A percentile compares a stretch with the other conserved stretches of the same genome.
Evolutionary conservation across 2,113 vertebrate species (phyloP).

Genomic region (Diphyllodes magnificus): DNA sequence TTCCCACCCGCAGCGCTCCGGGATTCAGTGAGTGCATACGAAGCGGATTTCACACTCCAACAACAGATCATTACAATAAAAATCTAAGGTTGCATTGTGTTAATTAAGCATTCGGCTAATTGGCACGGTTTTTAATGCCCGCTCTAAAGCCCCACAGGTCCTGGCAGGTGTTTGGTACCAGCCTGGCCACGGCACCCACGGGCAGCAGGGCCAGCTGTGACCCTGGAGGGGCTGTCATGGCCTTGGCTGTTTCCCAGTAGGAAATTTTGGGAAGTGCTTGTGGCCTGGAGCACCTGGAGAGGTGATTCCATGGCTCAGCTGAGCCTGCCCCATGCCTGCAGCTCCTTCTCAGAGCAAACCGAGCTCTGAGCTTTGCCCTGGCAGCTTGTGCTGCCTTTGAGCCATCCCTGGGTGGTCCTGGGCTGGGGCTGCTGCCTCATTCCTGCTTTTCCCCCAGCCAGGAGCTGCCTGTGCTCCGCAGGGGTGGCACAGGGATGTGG

Average conservation of each 20-base stretch:
- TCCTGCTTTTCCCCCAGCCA: background rate
- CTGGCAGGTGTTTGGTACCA: background rate
- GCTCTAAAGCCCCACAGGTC: background rate
- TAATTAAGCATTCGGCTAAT: background rate
- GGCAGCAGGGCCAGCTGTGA: background rate
- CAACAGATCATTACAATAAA: background rate
- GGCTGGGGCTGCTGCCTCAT: background rate
- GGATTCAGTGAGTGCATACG: background rate
- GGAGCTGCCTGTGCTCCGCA: background rate
- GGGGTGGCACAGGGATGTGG: background rate
- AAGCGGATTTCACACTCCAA: background rate
- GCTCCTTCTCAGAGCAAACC: background rate
- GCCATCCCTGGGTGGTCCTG: background rate
- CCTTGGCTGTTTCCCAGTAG: background rate
- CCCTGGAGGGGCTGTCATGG: too few relatives aligned
- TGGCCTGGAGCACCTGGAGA: background rate
- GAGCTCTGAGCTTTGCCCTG: background rate
- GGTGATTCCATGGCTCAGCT: background rate
- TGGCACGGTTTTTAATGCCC: background rate
- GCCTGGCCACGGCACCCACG: accelerated
- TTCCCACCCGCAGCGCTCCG: background rate
- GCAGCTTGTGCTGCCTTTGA: background rate
- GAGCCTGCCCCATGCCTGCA: background rate
- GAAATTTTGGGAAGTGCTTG: background rate
- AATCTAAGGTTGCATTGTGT: background rate